Conservation (phyloP, 2,113 vertebrate genomes). For the Condylura cristata region DNA sequence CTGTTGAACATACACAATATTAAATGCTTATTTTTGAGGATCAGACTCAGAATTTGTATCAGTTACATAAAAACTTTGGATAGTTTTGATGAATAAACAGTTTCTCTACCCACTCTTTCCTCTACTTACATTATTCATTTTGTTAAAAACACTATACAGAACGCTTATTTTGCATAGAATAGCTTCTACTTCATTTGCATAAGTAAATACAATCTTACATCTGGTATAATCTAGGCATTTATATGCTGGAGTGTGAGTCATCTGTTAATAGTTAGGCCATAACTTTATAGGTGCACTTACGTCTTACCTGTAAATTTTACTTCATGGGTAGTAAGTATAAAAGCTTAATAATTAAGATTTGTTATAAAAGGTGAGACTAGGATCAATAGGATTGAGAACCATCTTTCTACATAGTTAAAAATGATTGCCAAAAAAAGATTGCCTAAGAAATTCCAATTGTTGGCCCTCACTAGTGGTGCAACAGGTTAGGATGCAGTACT, state of each 20-base stretch:
- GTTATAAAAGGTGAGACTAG: not conserved
- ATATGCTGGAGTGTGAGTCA: not conserved
- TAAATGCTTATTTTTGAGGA: not conserved
- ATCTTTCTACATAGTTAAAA: not conserved
- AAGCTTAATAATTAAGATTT: not conserved
- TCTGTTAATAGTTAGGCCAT: conserved; percentile 4
- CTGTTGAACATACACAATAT: not conserved
- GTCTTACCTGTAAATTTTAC: conserved; percentile 14
- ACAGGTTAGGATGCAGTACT: too few species aligned
- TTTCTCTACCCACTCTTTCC: not conserved
- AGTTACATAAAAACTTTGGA: not conserved
- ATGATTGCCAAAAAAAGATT: not conserved
- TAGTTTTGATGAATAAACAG: conserved; percentile 2
- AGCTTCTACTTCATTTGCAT: conserved; percentile 25
- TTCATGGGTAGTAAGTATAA: not conserved
- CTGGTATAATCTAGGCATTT: conserved; percentile 5
- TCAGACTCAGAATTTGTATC: not conserved
- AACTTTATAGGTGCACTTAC: not conserved
- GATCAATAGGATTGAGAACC: not conserved
- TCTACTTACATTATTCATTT: not conserved
- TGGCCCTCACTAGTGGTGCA: too few species aligned
- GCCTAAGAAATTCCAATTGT: not conserved
- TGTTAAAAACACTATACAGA: not conserved
- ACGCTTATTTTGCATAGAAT: not conserved
- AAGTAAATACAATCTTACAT: not conserved